Evolutionary conservation across 2,888 invertebrate genomes (phyloP).

Genomic region (Drosophila mayaguana): DNA sequence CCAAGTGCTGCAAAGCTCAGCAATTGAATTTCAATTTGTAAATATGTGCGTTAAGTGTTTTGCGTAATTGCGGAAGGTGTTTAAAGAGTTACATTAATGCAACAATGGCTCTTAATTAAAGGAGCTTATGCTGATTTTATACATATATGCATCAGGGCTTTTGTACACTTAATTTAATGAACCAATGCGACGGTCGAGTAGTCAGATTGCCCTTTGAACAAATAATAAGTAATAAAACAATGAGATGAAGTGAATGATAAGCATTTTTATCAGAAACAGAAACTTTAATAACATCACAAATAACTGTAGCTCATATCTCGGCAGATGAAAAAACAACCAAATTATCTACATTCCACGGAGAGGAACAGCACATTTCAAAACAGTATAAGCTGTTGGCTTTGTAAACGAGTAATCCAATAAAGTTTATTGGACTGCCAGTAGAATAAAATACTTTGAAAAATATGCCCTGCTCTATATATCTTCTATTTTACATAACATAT

Average conservation of each 20-base stretch:
- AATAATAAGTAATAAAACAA: background rate
- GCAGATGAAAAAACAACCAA: background rate
- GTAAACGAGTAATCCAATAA: background rate
- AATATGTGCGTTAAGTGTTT: conserved; percentile 5
- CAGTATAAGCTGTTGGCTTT: background rate
- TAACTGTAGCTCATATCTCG: background rate
- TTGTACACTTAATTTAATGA: background rate
- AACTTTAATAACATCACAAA: background rate
- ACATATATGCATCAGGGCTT: no score
- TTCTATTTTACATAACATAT: background rate
- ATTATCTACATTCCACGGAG: background rate
- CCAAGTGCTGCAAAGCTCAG: conserved; percentile 28
- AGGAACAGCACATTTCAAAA: background rate
- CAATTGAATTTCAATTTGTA: conserved; percentile 47
- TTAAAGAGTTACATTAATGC: conserved; percentile 2
- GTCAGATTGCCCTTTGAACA: background rate
- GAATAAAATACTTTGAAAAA: background rate
- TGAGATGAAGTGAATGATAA: background rate
- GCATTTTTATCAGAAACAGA: background rate
- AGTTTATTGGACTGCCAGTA: background rate
- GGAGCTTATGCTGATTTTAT: background rate
- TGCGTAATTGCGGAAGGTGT: background rate
- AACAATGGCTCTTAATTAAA: background rate
- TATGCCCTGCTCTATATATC: background rate
- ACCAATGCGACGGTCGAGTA: background rate